These are phyloP conservation scores for Tylochromis polylepis DNA, from an alignment of 2,113 vertebrate genomes.

Conservation along the genomic window DNA sequence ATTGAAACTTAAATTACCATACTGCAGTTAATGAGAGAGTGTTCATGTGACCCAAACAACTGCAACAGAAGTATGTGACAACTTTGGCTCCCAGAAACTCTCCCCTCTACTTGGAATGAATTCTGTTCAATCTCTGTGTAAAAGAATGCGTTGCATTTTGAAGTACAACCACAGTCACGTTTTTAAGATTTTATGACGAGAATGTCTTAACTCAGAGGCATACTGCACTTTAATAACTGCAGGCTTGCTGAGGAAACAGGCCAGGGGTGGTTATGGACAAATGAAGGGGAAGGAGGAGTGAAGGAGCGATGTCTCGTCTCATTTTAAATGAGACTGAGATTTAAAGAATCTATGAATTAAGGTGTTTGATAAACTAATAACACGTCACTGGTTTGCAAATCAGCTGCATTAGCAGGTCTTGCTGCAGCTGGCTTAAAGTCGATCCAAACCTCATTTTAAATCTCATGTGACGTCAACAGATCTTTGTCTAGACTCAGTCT, in stretches of 20 bases:
- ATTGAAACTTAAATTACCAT: constrained; percentile 4
- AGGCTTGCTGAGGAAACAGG: not conserved
- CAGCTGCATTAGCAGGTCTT: not conserved
- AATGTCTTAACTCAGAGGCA: constrained; percentile 28
- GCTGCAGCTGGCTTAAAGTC: not conserved
- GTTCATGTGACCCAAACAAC: constrained; percentile 20
- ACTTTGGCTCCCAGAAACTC: not conserved
- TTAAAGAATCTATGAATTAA: constrained; percentile 21
- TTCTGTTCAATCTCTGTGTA: constrained; percentile 1
- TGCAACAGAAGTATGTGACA: constrained; percentile 40
- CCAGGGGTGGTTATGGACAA: not conserved
- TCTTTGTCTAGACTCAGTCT: constrained; percentile 21
- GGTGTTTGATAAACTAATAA: not conserved
- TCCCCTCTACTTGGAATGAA: constrained; percentile 34
- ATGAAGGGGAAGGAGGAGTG: not conserved
- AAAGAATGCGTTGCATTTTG: constrained; percentile 42
- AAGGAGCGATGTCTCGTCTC: not conserved
- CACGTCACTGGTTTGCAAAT: not conserved
- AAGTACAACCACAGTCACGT: constrained; percentile 28
- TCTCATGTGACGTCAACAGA: constrained; percentile 17
- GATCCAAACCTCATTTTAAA: not conserved
- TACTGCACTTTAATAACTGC: not conserved
- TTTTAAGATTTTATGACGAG: constrained; percentile 44
- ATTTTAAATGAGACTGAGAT: not conserved
- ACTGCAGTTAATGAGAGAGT: not conserved